Conservation (phyloP, 2,888 invertebrate species). For the Oxyscelio sp. region DNA sequence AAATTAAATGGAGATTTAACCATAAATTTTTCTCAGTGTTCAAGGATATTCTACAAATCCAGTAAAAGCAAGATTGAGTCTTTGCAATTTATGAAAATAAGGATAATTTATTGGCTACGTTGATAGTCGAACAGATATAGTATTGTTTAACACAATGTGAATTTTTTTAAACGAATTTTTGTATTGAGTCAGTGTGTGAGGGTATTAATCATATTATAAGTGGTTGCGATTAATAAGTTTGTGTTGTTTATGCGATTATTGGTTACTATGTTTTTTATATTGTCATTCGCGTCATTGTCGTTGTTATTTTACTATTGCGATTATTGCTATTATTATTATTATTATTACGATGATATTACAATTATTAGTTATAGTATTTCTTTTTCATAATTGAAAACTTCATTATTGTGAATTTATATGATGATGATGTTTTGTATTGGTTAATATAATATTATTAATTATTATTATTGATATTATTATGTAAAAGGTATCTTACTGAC, state of each 20-base stretch:
- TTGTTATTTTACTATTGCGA: constrained; percentile 68
- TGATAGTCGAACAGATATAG: constrained; percentile 83
- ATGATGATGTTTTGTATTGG: constrained; percentile 70
- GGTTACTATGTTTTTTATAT: constrained; percentile 68
- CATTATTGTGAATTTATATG: constrained; percentile 82
- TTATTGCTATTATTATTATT: constrained; percentile 74
- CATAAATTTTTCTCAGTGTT: constrained; percentile 64
- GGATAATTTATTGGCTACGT: constrained; percentile 86
- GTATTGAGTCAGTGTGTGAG: constrained; percentile 81
- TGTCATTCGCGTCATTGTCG: constrained; percentile 68
- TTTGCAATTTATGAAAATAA: constrained; percentile 84
- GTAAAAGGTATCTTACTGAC: constrained; percentile 88
- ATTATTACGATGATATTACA: constrained; percentile 72
- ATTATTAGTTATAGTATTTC: constrained; percentile 65
- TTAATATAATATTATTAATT: constrained; percentile 76
- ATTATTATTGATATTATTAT: constrained; percentile 85
- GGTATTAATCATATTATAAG: constrained; percentile 85
- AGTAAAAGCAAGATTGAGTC: constrained; percentile 83
- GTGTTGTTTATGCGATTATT: constrained; percentile 63
- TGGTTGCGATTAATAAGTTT: constrained; percentile 83
- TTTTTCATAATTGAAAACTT: constrained; percentile 63
- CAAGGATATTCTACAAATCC: constrained; percentile 83
- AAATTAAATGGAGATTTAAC: too few relatives aligned
- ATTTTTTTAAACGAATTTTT: constrained; percentile 82
- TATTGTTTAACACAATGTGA: constrained; percentile 82